Base-by-base conservation (phyloP, 2,888 invertebrate genomes). In the Latrodectus hesperus region DNA sequence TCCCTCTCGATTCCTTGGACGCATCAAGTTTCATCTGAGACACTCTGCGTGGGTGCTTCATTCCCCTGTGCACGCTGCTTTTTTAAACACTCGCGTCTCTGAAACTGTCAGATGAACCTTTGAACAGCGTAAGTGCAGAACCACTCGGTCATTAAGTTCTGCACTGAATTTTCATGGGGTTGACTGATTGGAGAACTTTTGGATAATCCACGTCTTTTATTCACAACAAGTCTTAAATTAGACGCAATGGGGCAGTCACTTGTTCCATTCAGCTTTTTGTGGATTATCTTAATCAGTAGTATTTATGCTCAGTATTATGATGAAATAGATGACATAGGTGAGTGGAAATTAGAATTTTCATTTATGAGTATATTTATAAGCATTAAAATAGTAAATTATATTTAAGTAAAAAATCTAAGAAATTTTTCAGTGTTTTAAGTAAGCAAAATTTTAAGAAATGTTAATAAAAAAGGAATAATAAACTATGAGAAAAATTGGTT, bases 11-110 rank as follows among this genome's bases (percentile, higher is more conserved):
- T 67, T 67, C 60, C n/a, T 75, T 64, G 83, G 83, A 83, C 84
- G 84, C 84, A 84, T 84, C 84, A 84, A 77, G 72, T 84, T 84
- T 65, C 84, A 77, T 67, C 52, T 72, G 65, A 53, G 26, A 53
- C 72, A 17, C 12, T 64, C 10, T 77, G 84, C 77, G 84, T 77
- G 77, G 84, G 77, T 77, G 84, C 76, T 64, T 51, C 60, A 72
- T 84, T 17, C 77, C 72, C 64, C 70, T 53, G 77, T 72, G 14
- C 77, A 17, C 70, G 70, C 76, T 70, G n/a, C 60, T 70, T 51
- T n/a, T 60, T 60, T 17, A 68, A 22, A 68, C 67, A 17, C 67
- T 17, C 26, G 67, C 67, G 16, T 12, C 22, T 68, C 67, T 68
- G 2, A 4, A 60, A n/a, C n/a, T 6, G 14, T 10, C 12, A 60